A percentile compares a stretch with the other conserved stretches of the same genome.
phyloP scores from a whole-genome alignment of 1,140 invertebrate genomes.

The Euglossa dilemma region DNA sequence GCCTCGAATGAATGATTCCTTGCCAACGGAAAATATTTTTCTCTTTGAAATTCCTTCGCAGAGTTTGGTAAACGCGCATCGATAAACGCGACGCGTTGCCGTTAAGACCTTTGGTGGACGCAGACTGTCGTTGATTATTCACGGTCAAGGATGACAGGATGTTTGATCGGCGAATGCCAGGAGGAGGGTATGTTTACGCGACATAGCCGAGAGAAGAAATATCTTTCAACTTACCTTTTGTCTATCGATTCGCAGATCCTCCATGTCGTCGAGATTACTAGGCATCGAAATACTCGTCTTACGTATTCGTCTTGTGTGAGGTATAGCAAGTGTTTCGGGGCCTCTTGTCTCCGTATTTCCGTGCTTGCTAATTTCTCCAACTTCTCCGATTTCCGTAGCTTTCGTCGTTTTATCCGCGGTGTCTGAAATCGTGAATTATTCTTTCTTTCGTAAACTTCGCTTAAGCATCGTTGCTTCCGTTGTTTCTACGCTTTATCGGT shows the following conservation, averaged over 20 bases:
- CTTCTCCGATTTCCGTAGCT: neutral
- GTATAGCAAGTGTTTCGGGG: neutral
- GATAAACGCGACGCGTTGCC: neutral
- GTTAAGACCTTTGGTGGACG: neutral
- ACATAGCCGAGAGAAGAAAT: neutral
- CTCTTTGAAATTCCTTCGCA: neutral
- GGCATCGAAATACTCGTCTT: constrained; percentile 76
- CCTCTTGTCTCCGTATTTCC: neutral
- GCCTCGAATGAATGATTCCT: neutral
- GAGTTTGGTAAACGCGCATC: neutral
- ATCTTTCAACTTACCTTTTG: constrained; percentile 68
- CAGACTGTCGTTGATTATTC: constrained; percentile 17
- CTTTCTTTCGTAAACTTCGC: neutral
- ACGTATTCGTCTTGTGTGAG: constrained; percentile 22
- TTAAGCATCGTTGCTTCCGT: neutral
- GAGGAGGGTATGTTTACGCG: neutral
- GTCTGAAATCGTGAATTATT: neutral
- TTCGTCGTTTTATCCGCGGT: neutral
- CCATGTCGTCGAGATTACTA: constrained; percentile 76
- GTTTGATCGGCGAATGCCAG: neutral
- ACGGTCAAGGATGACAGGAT: neutral
- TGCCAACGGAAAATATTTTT: neutral
- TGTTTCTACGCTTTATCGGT: neutral
- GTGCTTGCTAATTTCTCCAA: neutral
- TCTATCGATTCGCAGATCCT: constrained; percentile 72